These are phyloP conservation scores for Sus scrofa DNA, from an alignment of 2,113 vertebrate genomes.

Conservation along the genomic window DNA sequence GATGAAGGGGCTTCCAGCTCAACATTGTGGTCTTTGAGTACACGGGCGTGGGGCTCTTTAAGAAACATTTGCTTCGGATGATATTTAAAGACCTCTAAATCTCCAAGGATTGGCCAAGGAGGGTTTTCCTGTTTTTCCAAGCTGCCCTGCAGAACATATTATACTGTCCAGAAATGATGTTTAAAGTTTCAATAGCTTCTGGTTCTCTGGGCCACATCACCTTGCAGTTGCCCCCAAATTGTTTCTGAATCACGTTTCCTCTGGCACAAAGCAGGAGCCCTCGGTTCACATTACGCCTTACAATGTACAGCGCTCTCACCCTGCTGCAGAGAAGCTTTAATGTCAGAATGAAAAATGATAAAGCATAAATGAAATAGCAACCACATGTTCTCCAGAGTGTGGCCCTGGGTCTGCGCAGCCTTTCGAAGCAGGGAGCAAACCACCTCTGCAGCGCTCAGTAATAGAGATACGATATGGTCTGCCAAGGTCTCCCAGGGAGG, in stretches of 20 bases:
- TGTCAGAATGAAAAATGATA: constrained; percentile 98
- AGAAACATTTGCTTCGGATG: constrained; percentile 81
- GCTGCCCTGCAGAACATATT: constrained; percentile 88
- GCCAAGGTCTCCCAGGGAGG: neutral
- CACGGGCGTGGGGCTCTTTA: constrained; percentile 82
- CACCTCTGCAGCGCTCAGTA: constrained; percentile 77
- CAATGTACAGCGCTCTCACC: constrained; percentile 92
- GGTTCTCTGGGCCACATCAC: constrained; percentile 92
- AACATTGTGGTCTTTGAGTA: neutral
- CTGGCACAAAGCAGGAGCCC: constrained; percentile 90
- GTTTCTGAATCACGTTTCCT: constrained; percentile 93
- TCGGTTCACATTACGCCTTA: constrained; percentile 93
- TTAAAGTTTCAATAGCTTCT: constrained; percentile 92
- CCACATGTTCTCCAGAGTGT: constrained; percentile 92
- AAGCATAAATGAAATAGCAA: constrained; percentile 95
- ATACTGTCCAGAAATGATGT: constrained; percentile 92
- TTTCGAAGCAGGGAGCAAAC: constrained; percentile 83
- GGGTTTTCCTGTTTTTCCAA: constrained; percentile 88
- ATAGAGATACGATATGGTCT: constrained; percentile 3
- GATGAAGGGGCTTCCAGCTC: neutral
- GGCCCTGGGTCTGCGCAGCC: constrained; percentile 85
- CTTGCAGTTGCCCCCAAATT: constrained; percentile 91
- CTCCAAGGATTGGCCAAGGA: constrained; percentile 85
- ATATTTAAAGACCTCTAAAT: constrained; percentile 86
- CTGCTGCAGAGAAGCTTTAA: constrained; percentile 87